phyloP scores from a whole-genome alignment of 2,888 invertebrate species.

The Eulithis prunata region DNA sequence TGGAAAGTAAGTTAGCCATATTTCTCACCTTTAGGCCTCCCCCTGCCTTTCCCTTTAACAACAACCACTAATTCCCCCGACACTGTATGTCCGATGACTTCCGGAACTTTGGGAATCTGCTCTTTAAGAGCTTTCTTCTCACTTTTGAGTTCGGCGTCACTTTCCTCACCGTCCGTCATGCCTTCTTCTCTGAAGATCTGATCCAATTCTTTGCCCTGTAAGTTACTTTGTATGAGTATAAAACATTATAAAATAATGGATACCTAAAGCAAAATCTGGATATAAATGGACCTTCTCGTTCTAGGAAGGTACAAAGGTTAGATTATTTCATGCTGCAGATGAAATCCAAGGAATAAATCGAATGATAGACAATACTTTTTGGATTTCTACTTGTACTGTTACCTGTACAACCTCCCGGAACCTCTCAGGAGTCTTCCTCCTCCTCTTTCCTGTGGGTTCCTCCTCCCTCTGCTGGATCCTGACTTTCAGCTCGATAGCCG shows the following conservation, averaged over 20 bases:
- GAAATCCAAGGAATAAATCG: too few relatives aligned
- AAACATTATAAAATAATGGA: background rate
- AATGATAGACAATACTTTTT: too few relatives aligned
- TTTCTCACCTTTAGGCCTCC: constrained; percentile 77
- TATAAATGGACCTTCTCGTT: too few relatives aligned
- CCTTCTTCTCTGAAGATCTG: constrained; percentile 89
- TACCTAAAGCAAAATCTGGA: too few relatives aligned
- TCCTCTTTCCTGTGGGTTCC: constrained; percentile 84
- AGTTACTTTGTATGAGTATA: constrained; percentile 25
- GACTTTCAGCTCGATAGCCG: constrained; percentile 50
- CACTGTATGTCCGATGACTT: constrained; percentile 88
- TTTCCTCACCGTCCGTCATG: constrained; percentile 86
- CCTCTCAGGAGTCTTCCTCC: constrained; percentile 87
- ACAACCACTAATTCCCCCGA: constrained; percentile 86
- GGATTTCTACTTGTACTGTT: constrained; percentile 29
- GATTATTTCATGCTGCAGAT: too few relatives aligned
- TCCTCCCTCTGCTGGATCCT: constrained; percentile 56
- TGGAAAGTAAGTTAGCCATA: too few relatives aligned
- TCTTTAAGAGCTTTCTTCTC: constrained; percentile 42
- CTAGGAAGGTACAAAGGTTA: too few relatives aligned
- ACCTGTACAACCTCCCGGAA: constrained; percentile 86
- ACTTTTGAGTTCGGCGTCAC: constrained; percentile 65
- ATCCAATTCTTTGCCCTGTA: constrained; percentile 89
- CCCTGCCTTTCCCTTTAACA: constrained; percentile 82
- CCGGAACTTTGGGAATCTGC: constrained; percentile 62